Evolutionary conservation across 2,888 invertebrate species (phyloP), one percentile per base, ranked within the genome.

Genomic region (Campopleginae sp.): DNA sequence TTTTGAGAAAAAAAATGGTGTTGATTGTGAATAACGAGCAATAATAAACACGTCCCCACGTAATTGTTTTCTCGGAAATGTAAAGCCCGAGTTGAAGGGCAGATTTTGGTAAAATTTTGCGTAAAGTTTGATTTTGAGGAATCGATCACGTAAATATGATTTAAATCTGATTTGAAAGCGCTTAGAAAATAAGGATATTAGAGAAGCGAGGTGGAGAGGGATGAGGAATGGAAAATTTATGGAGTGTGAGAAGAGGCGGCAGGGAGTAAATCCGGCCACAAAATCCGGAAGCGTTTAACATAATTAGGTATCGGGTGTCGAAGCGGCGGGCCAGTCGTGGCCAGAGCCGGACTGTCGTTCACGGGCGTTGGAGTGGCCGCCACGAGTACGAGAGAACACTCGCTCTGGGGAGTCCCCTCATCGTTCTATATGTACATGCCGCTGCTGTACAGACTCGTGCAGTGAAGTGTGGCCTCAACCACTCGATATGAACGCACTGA

Each of bases 201-300:
- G 46, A 31, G 19, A 44, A 61, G 46, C 7, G 31, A 19, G 2
- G 7, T 3, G 10, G 19, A 14, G 0, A 23, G 12, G 27, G 19
- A 58, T 0, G 46, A 63, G 61, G 7, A 76, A 38, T n/a, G 79
- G 46, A 42, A 44, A 61, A 66, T 33, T 82, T 19, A 78, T 78
- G 48, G 78, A 27, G 68, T 46, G 42, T 44, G 44, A 19, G 70
- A 77, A 87, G 86, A 87, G 87, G 87, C 88, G 88, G 74, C 27
- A 63, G 80, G 72, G 90, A 88, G 90, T 92, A 92, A 80, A 92
- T 92, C 91, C 90, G 89, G 89, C 91, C 92, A 88, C 91, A 91
- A 92, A 93, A 92, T 92, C 92, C 93, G 92, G 92, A 92, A 93
- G 91, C 92, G 91, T 92, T 93, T 93, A 93, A 92, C 92, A 92